Base-by-base conservation (phyloP, 2,113 vertebrate genomes). In the Anolis sagrei region DNA sequence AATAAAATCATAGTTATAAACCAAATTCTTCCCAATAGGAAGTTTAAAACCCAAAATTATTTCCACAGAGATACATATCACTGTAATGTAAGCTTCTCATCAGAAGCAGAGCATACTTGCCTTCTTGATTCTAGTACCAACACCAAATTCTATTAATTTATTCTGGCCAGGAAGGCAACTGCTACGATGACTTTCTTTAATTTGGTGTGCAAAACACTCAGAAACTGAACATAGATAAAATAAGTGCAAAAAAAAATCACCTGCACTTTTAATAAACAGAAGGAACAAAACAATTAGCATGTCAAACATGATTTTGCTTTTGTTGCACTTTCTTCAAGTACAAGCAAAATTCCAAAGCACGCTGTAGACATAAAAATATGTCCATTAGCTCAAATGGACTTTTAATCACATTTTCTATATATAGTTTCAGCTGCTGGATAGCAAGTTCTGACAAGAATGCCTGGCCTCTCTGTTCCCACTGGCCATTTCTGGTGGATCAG, bases 31-130 rank as follows among this genome's bases (percentile, higher is more conserved):
- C 94, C 95, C 96, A 96, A 91, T 92, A 96, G 76, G 95, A 93
- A 96, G 95, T 95, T 94, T 93, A 95, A 95, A 94, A 96, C 89
- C 93, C 93, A 91, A 93, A 92, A 95, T 93, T 96, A 96, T 90
- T 95, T 95, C 95, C 81, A 93, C 88, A 93, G 91, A 94, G 90
- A 93, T 92, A 95, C 78, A 95, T 94, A 90, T 92, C 92, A 96
- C 92, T 62, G 73, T 81, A 92, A 79, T 25, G 87, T 90, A 96
- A 95, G 95, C 96, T 96, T 95, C 96, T 95, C 91, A 94, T 96
- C 95, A 96, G 96, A 96, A 96, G 95, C 95, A 96, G 92, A 95
- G 94, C 93, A 83, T 92, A 92, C 89, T 93, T 96, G 91, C 92
- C 91, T 95, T 94, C 95, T 95, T 84, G 94, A 95, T 92, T 93